phyloP scores from a whole-genome alignment of 2,797 vertebrate species.

The Rhabdophis nuchalis region DNA sequence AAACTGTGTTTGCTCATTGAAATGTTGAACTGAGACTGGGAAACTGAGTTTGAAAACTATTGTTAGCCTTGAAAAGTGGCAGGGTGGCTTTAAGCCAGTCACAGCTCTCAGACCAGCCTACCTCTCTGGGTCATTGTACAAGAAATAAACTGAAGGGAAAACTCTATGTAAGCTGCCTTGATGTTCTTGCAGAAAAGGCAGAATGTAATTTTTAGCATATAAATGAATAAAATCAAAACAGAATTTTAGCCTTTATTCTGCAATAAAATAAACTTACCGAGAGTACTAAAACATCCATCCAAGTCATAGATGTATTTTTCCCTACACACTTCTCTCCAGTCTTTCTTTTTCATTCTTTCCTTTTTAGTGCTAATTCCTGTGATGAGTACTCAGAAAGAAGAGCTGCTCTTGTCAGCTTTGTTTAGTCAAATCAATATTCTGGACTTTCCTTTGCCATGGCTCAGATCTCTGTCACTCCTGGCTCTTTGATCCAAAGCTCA shows the following conservation, averaged over 20 bases:
- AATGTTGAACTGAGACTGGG: background rate
- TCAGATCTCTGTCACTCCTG: conserved; percentile 75
- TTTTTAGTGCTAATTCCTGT: conserved; percentile 61
- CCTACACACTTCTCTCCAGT: conserved; percentile 24
- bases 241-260: conserved; percentile 37
- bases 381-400: conserved; percentile 62
- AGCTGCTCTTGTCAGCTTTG: conserved; percentile 66
- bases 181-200: background rate
- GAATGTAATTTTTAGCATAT: background rate
- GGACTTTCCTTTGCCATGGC: conserved; percentile 71
- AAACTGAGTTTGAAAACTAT: background rate
- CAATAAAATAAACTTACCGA: conserved; percentile 20
- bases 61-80: background rate
- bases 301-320: conserved; percentile 7
- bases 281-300: conserved; percentile 32
- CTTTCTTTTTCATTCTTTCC: conserved; percentile 44
- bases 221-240: background rate
- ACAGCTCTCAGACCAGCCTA: background rate
- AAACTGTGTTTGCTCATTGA: background rate
- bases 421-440: conserved; percentile 68
- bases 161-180: background rate
- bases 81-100: background rate
- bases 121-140: background rate
- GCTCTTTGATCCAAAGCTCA: conserved; percentile 70
- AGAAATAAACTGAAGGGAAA: background rate